phyloP scores from a whole-genome alignment of 1,140 invertebrate species.

The Homarus americanus region DNA sequence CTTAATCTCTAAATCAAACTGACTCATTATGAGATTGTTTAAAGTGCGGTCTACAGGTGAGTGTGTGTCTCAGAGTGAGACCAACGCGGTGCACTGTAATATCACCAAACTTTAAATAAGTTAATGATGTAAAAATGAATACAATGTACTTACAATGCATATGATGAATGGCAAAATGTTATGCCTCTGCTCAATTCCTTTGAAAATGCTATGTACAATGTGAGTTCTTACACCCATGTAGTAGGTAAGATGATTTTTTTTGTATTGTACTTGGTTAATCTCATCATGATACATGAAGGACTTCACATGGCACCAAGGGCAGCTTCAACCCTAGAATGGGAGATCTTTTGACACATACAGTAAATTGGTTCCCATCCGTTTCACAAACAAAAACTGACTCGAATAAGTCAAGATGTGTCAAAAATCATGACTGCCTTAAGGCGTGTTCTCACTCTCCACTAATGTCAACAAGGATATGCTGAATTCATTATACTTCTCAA shows the following conservation, averaged over 20 bases:
- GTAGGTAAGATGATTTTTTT: not conserved
- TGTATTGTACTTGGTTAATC: not conserved
- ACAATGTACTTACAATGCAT: not conserved
- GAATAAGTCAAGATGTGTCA: not conserved
- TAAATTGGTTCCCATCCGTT: not conserved
- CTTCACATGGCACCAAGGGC: not conserved
- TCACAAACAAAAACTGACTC: not conserved
- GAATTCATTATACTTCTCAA: not conserved
- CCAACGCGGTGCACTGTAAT: not conserved
- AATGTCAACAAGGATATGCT: slow-evolving; percentile 9
- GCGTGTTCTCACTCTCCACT: not conserved
- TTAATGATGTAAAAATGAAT: slow-evolving; percentile 18
- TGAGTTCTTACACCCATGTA: slow-evolving; percentile 2
- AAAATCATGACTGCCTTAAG: not conserved
- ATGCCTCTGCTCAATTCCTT: not conserved
- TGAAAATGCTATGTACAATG: slow-evolving; percentile 13
- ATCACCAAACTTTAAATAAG: not conserved
- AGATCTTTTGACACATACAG: not conserved
- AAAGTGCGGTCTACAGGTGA: not conserved
- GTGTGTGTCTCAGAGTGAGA: no score
- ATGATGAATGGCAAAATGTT: not conserved
- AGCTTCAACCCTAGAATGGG: not conserved
- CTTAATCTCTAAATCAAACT: not conserved
- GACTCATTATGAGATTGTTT: not conserved
- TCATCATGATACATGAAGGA: not conserved